These are phyloP conservation scores for Agriopis marginaria DNA, from an alignment of 2,888 invertebrate species.

Conservation along the genomic window DNA sequence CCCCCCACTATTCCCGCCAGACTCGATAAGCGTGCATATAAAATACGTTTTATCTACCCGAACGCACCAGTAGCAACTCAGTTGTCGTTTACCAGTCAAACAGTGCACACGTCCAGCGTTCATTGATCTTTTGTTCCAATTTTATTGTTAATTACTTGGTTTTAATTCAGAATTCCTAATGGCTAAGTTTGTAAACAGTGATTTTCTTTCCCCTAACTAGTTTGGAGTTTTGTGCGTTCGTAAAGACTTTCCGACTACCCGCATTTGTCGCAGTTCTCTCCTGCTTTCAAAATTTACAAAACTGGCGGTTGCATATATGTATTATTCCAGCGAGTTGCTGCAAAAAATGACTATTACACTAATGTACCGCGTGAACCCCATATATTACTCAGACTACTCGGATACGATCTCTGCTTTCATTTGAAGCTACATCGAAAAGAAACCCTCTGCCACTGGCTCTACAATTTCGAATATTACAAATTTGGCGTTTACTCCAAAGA, in stretches of 20 bases:
- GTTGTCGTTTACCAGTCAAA: slow-evolving; percentile 49
- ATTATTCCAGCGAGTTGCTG: slow-evolving; percentile 71
- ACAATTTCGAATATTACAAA: slow-evolving; percentile 82
- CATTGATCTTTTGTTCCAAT: slow-evolving; percentile 37
- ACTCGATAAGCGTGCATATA: slow-evolving; percentile 75
- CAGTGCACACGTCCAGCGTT: slow-evolving; percentile 52
- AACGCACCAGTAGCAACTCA: slow-evolving; percentile 52
- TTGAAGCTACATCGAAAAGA: slow-evolving; percentile 65
- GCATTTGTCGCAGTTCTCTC: slow-evolving; percentile 42
- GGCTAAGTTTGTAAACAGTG: slow-evolving; percentile 80
- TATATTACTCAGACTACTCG: slow-evolving; percentile 89
- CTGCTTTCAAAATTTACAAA: slow-evolving; percentile 61
- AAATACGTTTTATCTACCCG: slow-evolving; percentile 62
- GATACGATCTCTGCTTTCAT: slow-evolving; percentile 85
- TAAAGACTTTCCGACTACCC: slow-evolving; percentile 38
- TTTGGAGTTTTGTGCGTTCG: slow-evolving; percentile 54
- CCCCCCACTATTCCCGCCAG: slow-evolving; percentile 56
- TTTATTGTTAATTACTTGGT: not conserved
- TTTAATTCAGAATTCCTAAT: slow-evolving; percentile 59
- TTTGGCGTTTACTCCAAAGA: slow-evolving; percentile 80
- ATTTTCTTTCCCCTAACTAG: slow-evolving; percentile 77
- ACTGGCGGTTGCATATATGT: slow-evolving; percentile 77
- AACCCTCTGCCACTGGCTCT: slow-evolving; percentile 78
- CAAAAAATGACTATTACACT: slow-evolving; percentile 84
- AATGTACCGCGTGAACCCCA: slow-evolving; percentile 87